phyloP scores from a whole-genome alignment of 2,113 vertebrate species.

The Labrus mixtus region DNA sequence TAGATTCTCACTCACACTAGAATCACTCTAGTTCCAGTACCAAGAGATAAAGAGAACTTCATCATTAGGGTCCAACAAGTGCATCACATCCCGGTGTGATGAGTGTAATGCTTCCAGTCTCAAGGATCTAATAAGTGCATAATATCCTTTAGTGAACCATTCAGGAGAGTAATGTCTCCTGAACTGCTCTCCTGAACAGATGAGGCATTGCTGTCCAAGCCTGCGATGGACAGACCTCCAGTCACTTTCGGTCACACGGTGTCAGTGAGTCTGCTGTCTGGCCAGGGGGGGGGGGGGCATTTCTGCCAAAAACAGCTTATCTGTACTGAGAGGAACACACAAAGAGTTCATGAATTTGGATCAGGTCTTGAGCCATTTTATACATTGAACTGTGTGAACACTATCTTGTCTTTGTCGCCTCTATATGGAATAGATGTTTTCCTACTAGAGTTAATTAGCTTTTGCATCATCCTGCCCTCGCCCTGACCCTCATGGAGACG shows the following conservation, averaged over 20 bases:
- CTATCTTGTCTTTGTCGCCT: constrained; percentile 19
- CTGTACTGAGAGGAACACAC: constrained; percentile 9
- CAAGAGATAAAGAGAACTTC: not conserved
- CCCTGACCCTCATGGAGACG: constrained; percentile 51
- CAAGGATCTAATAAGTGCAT: constrained; percentile 43
- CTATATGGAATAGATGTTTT: constrained; percentile 32
- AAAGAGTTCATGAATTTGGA: not conserved
- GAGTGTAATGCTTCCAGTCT: constrained; percentile 21
- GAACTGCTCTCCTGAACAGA: constrained; percentile 33
- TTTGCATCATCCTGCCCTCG: constrained; percentile 45
- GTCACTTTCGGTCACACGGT: constrained; percentile 26
- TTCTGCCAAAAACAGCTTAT: constrained; percentile 13
- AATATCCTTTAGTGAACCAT: constrained; percentile 45
- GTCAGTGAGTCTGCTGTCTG: constrained; percentile 27
- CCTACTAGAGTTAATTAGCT: constrained; percentile 64
- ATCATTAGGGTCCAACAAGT: not conserved
- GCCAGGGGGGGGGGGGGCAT: not conserved
- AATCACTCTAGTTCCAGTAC: not conserved
- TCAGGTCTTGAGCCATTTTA: constrained; percentile 6
- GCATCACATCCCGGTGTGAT: constrained; percentile 8
- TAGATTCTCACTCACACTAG: not conserved
- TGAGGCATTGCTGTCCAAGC: constrained; percentile 25
- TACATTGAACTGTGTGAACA: constrained; percentile 9
- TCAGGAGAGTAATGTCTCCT: constrained; percentile 40
- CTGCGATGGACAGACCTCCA: constrained; percentile 32